Evolutionary conservation across 2,797 vertebrate species (phyloP).

Genomic region (Etheostoma perlongum): DNA sequence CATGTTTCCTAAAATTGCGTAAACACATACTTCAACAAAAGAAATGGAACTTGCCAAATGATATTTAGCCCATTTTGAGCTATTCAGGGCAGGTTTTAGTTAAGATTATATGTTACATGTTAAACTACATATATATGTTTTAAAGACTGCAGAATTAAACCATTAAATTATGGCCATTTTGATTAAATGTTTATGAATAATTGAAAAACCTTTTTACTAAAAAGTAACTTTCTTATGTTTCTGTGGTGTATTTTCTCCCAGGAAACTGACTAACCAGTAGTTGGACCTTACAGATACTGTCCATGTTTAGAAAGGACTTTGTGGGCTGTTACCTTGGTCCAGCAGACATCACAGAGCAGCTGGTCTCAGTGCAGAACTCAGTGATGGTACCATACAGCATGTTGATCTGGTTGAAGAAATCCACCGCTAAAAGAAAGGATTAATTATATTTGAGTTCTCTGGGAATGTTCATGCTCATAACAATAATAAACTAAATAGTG

Average conservation of each 20-base stretch:
- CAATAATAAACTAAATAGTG: not conserved
- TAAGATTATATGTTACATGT: not conserved
- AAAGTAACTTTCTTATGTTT: not conserved
- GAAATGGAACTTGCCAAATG: not conserved
- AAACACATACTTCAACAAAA: constrained; percentile 11
- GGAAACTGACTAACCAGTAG: not conserved
- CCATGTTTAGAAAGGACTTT: not conserved
- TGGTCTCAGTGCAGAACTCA: constrained; percentile 95
- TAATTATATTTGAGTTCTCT: not conserved
- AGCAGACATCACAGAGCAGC: constrained; percentile 96
- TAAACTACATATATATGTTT: not conserved
- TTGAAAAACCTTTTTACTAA: not conserved
- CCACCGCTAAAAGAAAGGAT: constrained; percentile 87
- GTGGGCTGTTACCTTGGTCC: constrained; percentile 89
- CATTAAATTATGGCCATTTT: too few species aligned
- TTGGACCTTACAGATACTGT: not conserved
- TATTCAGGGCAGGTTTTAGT: not conserved
- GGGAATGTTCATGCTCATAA: not conserved
- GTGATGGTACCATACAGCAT: constrained; percentile 98
- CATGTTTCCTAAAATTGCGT: constrained; percentile 2
- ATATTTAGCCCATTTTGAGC: not conserved
- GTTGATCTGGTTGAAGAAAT: constrained; percentile 99
- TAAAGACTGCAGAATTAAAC: too few species aligned
- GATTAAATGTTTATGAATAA: too few species aligned
- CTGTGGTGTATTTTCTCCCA: not conserved